phyloP scores from a whole-genome alignment of 2,888 invertebrate genomes.

The Tigriopus californicus region DNA sequence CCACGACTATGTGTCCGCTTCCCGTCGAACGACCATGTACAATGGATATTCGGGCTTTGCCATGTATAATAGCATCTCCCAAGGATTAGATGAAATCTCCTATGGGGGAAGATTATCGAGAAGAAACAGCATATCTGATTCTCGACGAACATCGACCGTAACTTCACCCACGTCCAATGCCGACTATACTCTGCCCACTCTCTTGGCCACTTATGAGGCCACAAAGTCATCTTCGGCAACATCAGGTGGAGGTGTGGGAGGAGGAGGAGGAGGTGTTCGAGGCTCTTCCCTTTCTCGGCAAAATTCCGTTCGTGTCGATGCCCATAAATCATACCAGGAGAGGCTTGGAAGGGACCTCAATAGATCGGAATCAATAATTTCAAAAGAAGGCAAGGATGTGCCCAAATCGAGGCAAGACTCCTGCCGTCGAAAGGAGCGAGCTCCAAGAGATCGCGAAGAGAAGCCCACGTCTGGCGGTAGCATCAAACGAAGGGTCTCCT shows the following conservation, averaged over 20 bases:
- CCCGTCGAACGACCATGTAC: slow-evolving; percentile 7
- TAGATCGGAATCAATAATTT: too few species aligned
- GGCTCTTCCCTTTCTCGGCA: too few species aligned
- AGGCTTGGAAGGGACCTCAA: too few species aligned
- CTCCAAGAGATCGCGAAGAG: not conserved
- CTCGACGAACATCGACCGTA: not conserved
- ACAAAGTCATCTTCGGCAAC: too few species aligned
- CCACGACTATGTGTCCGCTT: slow-evolving; percentile 1
- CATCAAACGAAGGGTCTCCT: not conserved
- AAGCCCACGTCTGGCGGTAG: not conserved
- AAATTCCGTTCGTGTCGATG: too few species aligned
- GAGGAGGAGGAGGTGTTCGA: too few species aligned
- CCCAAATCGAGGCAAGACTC: too few species aligned
- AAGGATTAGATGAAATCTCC: slow-evolving; percentile 15
- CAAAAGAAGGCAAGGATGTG: too few species aligned
- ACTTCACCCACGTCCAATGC: not conserved
- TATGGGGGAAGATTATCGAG: slow-evolving; percentile 10
- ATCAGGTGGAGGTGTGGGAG: too few species aligned
- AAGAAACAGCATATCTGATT: not conserved
- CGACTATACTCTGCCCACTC: not conserved
- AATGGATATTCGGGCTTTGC: slow-evolving; percentile 14
- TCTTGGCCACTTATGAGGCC: not conserved
- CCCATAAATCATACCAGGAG: too few species aligned
- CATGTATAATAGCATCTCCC: slow-evolving; percentile 14
- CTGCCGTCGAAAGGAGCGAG: too few species aligned